Evolutionary conservation across 2,113 vertebrate genomes (phyloP).

Genomic region (Pithys albifrons): DNA sequence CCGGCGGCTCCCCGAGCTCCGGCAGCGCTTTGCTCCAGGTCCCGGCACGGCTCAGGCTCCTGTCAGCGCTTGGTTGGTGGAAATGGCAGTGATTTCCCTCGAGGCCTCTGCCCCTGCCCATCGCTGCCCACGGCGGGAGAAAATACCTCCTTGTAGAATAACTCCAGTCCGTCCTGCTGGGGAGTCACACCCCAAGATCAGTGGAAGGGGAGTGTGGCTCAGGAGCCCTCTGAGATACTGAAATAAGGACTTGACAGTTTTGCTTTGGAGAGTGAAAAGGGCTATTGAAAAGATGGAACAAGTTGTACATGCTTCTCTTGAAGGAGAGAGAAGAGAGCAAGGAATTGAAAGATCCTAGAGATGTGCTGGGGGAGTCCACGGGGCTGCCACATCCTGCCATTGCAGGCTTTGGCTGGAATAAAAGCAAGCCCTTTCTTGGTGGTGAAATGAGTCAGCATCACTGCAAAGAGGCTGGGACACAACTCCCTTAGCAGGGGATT

Average conservation of each 20-base stretch:
- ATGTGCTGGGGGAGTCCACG: background rate
- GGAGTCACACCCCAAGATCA: accelerated
- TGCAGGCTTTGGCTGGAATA: background rate
- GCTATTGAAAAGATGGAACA: background rate
- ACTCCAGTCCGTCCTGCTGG: background rate
- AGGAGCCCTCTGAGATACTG: background rate
- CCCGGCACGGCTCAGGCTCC: background rate
- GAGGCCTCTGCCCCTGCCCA: background rate
- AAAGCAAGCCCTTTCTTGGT: background rate
- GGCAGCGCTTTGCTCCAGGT: background rate
- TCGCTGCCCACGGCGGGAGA: background rate
- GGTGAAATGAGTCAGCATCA: background rate
- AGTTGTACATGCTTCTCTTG: background rate
- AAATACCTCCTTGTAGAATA: background rate
- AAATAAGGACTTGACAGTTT: background rate
- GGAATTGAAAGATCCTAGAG: background rate
- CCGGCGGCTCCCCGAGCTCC: background rate
- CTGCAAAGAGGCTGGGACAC: background rate
- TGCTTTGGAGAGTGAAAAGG: background rate
- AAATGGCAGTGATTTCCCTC: background rate
- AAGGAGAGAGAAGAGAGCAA: background rate
- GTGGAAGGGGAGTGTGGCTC: background rate
- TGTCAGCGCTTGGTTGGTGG: background rate
- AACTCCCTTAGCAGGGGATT: background rate
- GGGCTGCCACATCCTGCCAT: background rate